Evolutionary conservation across 2,797 vertebrate species (phyloP).

Genomic region (Chiroxiphia lanceolata): DNA sequence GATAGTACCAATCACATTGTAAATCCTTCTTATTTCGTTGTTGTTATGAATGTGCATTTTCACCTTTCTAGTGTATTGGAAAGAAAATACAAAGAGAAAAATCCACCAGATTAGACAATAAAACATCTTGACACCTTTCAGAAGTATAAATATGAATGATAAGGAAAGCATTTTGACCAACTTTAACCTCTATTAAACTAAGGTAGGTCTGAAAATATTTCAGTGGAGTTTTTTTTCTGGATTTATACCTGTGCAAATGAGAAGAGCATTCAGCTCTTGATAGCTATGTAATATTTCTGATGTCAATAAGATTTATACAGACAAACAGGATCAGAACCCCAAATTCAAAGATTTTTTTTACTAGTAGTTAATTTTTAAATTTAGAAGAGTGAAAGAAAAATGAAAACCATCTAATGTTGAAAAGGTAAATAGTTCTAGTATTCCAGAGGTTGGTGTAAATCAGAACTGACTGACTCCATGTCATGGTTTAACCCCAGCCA

Average conservation of each 20-base stretch:
- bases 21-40: slow-evolving; percentile 88
- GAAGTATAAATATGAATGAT: background rate
- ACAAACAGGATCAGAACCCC: background rate
- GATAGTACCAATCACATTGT: slow-evolving; percentile 92
- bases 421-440: background rate
- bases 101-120: background rate
- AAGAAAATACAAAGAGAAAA: slow-evolving; percentile 24
- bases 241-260: background rate
- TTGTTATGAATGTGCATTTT: slow-evolving; percentile 88
- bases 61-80: slow-evolving; percentile 79
- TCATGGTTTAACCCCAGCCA: background rate
- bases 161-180: background rate
- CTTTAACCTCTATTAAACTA: background rate
- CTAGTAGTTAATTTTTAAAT: background rate
- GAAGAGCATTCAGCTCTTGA: background rate
- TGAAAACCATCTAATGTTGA: background rate
- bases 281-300: background rate
- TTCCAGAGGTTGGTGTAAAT: background rate
- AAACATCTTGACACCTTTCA: background rate
- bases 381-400: background rate
- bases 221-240: background rate
- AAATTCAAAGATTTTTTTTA: background rate
- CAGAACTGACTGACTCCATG: background rate
- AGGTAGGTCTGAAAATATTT: background rate
- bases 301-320: background rate